These are phyloP conservation scores for Hormiphora californensis DNA, from an alignment of 37 sponge, comb jelly and placozoan species.

Conservation along the genomic window DNA sequence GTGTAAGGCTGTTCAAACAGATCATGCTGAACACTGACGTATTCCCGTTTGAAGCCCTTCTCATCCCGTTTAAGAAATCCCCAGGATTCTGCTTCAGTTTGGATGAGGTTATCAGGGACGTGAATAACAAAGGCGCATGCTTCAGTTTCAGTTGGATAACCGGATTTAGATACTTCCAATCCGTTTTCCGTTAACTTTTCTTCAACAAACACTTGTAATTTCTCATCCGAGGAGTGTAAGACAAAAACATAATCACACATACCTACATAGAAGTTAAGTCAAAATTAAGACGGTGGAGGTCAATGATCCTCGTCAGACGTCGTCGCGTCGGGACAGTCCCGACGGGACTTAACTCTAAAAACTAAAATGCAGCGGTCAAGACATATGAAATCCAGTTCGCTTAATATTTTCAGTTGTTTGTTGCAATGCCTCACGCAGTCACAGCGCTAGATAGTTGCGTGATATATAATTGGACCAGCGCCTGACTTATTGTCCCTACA, in stretches of 20 bases:
- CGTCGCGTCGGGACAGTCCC: no score
- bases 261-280: no score
- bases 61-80: conserved; percentile 10
- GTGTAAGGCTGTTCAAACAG: conserved; percentile 31
- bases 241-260: conserved; percentile 21
- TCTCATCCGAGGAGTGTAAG: background rate
- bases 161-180: background rate
- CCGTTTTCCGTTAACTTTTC: background rate
- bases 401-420: background rate
- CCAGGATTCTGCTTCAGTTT: conserved; percentile 4
- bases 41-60: conserved; percentile 7
- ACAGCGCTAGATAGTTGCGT: background rate
- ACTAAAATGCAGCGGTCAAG: no score
- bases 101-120: background rate
- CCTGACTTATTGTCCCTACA: no score
- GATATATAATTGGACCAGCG: no score
- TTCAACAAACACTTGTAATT: background rate
- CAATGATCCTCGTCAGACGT: background rate
- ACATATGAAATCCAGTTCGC: no score
- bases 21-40: background rate
- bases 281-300: no score
- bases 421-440: background rate
- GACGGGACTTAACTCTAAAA: no score
- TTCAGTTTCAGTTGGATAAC: background rate
- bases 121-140: background rate